Evolutionary conservation across 2,888 invertebrate species (phyloP), one percentile per base, ranked within the genome.

Genomic region (Steinernema scapterisci): DNA sequence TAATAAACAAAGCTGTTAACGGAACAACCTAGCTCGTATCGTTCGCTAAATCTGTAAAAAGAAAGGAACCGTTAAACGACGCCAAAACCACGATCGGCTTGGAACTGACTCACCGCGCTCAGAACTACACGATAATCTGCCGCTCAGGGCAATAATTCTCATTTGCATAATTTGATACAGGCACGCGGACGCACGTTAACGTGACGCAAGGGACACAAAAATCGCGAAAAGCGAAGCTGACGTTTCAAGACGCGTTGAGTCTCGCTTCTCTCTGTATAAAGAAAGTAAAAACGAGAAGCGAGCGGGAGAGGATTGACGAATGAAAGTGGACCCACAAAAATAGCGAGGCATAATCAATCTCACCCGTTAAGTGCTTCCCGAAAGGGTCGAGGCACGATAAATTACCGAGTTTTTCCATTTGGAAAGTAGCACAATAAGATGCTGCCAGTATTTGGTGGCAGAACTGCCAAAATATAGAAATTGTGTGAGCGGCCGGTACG

Each of bases 361-460:
- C 31, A 63, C 31, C 63, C 63, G 63, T 63, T 63, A 63, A 63
- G 63, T 63, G 63, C 31, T 63, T 63, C 63, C 63, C 63, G 63
- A 63, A 63, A 63, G 63, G 63, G 31, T 63, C 31, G 27, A 38
- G 63, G 54, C 63, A 27, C 31, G 63, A 63, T 63, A 63, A 63
- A 63, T 63, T 63, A 63, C 63, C 63, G 63, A 63, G 13, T 27
- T 63, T 63, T 63, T 63, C 31, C 31, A 16, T 63, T 25, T 52
- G 52, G 2, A 31, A 31, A 31, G 16, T 16, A 7, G 63, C 54
- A 48, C 48, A 48, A 48, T 48, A 19, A 48, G 48, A 2, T 16
- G 48, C n/a, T 16, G n/a, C n/a, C n/a, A n/a, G n/a, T n/a, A n/a
- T n/a, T n/a, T n/a, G n/a, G n/a, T n/a, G n/a, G n/a, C n/a, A n/a